Base-by-base conservation (phyloP, 2,797 vertebrate species). In the Anguilla pacifica region DNA sequence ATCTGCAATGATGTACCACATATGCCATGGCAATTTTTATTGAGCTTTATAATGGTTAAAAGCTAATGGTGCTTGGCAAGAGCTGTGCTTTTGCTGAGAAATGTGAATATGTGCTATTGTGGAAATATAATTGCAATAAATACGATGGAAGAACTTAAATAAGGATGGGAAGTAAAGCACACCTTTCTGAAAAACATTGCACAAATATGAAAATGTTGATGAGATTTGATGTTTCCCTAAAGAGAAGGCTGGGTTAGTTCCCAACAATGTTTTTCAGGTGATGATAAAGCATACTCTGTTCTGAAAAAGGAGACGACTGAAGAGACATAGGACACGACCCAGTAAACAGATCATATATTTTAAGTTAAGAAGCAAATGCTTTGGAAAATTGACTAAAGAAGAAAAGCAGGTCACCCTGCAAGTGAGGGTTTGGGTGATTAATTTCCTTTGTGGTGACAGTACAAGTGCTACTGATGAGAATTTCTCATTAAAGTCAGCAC, bases 381-480 rank as follows among this genome's bases (percentile, higher is more conserved):
- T 49, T 49, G 77, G 19, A 3, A 39, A 77, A 11, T 77, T 13
- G 19, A 51, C 77, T 81, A 19, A 81, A 81, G 77, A 81, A 46
- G 46, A 49, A 43, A 39, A 81, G 77, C 39, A 49, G 43, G 43
- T 49, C 9, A 6, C 22, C 25, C 25, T 82, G 79, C 25, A 51
- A 81, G 39, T 19, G 79, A 82, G 22, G 19, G 51, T 82, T 82
- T 82, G 19, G 28, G 15, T 82, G 25, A 82, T 82, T 25, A n/a
- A 82, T 82, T 82, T 82, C 43, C 46, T 82, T 82, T 82, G 79
- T 51, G 46, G 43, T 82, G 46, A 49, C 79, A 49, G 22, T 74
- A 74, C 28, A 74, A 74, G 70, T 25, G 28, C 22, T 82, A n/a
- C 79, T n/a, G 46, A 51, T 82, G 43, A 51, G 79, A 82, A 82